Percentiles rank a stretch among this genome's conserved stretches.
These are phyloP conservation scores for Rhagonycha lutea DNA, from an alignment of 2,888 invertebrate species.

Conservation along the genomic window DNA sequence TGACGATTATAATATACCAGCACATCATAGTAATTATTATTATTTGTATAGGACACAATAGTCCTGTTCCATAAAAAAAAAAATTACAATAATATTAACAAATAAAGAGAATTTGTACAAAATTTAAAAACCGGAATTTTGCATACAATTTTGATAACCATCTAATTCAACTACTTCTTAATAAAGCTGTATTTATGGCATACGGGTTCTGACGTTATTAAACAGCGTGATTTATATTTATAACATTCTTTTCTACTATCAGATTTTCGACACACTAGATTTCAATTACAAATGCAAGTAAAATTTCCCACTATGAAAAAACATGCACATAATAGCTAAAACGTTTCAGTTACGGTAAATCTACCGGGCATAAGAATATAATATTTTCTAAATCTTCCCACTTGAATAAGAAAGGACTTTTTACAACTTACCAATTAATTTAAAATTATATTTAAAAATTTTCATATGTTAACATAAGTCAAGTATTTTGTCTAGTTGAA, in stretches of 20 bases:
- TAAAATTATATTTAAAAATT: background rate
- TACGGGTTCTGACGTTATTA: background rate
- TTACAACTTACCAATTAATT: background rate
- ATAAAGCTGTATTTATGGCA: background rate
- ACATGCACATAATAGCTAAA: background rate
- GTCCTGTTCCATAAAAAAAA: background rate
- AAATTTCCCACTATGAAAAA: background rate
- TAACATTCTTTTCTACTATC: background rate
- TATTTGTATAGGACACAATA: background rate
- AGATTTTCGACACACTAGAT: background rate
- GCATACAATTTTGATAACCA: background rate
- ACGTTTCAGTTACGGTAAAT: background rate
- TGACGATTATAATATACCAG: too few relatives aligned
- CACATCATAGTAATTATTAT: background rate
- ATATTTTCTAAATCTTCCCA: background rate
- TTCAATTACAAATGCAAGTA: background rate
- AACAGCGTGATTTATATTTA: background rate
- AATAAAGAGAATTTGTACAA: background rate
- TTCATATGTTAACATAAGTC: background rate
- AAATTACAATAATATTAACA: background rate
- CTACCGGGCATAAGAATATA: background rate
- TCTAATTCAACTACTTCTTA: background rate
- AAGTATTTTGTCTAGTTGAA: background rate
- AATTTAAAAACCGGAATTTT: background rate
- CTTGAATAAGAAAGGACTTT: background rate